Evolutionary conservation across 2,888 invertebrate species (phyloP).

Genomic region (Drosophila falleni): DNA sequence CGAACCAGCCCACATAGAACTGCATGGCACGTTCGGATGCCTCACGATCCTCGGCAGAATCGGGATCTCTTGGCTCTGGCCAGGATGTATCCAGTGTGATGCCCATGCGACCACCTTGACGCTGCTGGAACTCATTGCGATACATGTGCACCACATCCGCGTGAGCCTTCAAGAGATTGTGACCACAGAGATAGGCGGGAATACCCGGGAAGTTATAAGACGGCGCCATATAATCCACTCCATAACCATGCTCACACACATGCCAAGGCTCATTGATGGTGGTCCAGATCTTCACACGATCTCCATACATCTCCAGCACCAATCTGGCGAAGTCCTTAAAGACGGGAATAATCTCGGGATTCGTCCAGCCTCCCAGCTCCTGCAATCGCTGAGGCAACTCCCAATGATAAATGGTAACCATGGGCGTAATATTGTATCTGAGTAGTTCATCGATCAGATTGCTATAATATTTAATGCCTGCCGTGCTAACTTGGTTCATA

Average conservation of each 20-base stretch:
- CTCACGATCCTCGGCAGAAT: constrained; percentile 86
- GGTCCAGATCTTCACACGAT: constrained; percentile 90
- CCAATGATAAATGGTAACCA: constrained; percentile 91
- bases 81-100: constrained; percentile 88
- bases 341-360: constrained; percentile 88
- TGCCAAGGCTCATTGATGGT: constrained; percentile 91
- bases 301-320: constrained; percentile 88
- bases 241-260: constrained; percentile 85
- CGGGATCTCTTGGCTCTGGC: constrained; percentile 87
- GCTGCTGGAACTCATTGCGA: constrained; percentile 87
- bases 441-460: constrained; percentile 90
- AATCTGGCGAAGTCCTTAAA: constrained; percentile 89
- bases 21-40: constrained; percentile 88
- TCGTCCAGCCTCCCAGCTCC: constrained; percentile 89
- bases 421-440: constrained; percentile 89
- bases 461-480: constrained; percentile 92
- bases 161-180: constrained; percentile 91
- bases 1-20: constrained; percentile 89
- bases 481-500: constrained; percentile 88
- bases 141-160: constrained; percentile 90
- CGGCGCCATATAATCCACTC: constrained; percentile 88
- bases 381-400: constrained; percentile 89
- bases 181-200: constrained; percentile 89
- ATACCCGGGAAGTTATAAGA: constrained; percentile 87
- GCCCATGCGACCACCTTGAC: constrained; percentile 88